Base-by-base conservation (phyloP, 1,140 invertebrate species). In the Acyrthosiphon pisum region DNA sequence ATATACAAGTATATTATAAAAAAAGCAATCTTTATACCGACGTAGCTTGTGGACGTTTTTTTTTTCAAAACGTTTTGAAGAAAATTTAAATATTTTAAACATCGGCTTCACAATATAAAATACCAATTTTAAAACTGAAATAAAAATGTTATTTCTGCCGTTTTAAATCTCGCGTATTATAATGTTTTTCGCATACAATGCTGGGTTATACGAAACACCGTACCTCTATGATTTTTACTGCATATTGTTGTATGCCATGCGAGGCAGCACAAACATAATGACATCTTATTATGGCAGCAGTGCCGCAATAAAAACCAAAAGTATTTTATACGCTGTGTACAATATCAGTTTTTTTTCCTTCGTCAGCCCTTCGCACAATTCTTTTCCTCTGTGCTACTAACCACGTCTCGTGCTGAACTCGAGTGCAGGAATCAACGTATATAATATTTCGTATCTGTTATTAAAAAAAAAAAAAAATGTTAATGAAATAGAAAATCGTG, bases 11-110 rank as follows among this genome's bases (percentile, higher is more conserved):
- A 37, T 81, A 35, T 37, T 35, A 68, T 14, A 14, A 53, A 53
- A 68, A 68, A 68, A 68, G 60, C 60, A 60, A 60, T 60, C 56
- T 60, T 30, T 60, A 30, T 30, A 30, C 56, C 56, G 11, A n/a
- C 60, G 11, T n/a, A 14, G 60, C 60, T 68, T 30, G 60, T n/a
- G 30, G 11, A 68, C 60, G 14, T 68, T 68, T 56, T 56, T 60
- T 60, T 68, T n/a, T 68, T 60, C n/a, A 68, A 68, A 68, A 68
- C 60, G 60, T 68, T 68, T 68, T 30, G 60, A 68, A 68, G 60
- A n/a, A 68, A 68, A 68, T 68, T 68, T 68, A 68, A 68, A 68
- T 68, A 68, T 68, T 68, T 68, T 68, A 68, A 68, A n/a, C 30
- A n/a, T 68, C 11, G 60, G 14, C 60, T 68, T 30, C 30, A 68